Evolutionary conservation across 1,140 invertebrate species (phyloP).

Genomic region (Drosophila rhopaloa): DNA sequence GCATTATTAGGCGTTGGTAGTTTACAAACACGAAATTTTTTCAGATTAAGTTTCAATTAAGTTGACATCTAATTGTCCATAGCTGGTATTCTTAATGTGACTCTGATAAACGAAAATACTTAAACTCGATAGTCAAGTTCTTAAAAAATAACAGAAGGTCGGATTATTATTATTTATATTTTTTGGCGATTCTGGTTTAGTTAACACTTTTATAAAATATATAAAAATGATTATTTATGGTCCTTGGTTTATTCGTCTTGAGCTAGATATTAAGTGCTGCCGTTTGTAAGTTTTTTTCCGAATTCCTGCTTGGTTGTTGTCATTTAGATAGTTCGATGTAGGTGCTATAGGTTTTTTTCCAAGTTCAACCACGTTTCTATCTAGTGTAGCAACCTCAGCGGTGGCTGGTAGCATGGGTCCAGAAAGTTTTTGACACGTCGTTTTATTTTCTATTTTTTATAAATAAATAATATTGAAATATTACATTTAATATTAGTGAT

Average conservation of each 20-base stretch:
- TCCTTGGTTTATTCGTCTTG: conserved; percentile 29
- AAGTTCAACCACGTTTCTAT: conserved; percentile 89
- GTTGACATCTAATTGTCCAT: too few relatives aligned
- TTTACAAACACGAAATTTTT: too few relatives aligned
- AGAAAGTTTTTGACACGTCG: background rate
- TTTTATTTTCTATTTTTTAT: conserved; percentile 10
- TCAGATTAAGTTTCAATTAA: too few relatives aligned
- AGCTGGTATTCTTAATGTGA: too few relatives aligned
- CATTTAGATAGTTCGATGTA: conserved; percentile 84
- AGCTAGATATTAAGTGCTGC: conserved; percentile 92
- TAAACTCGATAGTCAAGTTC: too few relatives aligned
- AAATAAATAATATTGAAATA: background rate
- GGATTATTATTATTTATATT: background rate
- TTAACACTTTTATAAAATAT: background rate
- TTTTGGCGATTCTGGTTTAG: background rate
- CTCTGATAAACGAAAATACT: too few relatives aligned
- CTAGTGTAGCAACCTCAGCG: conserved; percentile 87
- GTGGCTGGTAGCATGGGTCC: conserved; percentile 86
- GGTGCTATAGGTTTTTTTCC: conserved; percentile 86
- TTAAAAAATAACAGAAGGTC: too few relatives aligned
- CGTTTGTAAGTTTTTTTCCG: conserved; percentile 89
- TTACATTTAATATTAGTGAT: too few relatives aligned
- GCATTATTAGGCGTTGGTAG: too few relatives aligned
- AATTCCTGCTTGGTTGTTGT: conserved; percentile 9
- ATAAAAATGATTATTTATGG: conserved; percentile 78